Evolutionary conservation across 2,888 invertebrate species (phyloP), one percentile per base, ranked within the genome.

Genomic region (Microctonus aethiopoides): DNA sequence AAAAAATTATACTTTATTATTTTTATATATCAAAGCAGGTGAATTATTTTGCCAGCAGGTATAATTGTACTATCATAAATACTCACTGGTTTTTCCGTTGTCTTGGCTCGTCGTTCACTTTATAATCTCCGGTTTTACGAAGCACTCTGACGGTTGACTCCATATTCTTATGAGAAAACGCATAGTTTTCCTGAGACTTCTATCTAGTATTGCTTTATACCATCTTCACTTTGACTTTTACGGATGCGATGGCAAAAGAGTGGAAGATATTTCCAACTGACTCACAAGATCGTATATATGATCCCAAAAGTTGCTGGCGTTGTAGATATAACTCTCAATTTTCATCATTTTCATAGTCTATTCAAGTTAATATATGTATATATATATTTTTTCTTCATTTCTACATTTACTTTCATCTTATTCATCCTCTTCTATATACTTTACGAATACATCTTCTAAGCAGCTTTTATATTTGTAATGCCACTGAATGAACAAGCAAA

Each of bases 51-150:
- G 16, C 20, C n/a, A 4, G 16, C 20, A 16, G 16, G 16, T 20
- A 46, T n/a, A n/a, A 46, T 46, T 46, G 16, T 16, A 5, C 24
- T 11, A 7, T 7, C 13, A 24, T 6, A 29, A 56, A 56, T 26
- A 56, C 26, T 9, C n/a, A 56, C 13, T 22, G 26, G 26, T 56
- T 56, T 26, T 13, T 2, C 10, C 4, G 13, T 56, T 56, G 56
- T 29, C n/a, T n/a, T n/a, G n/a, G n/a, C 26, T 24, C 69, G 36
- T 70, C 70, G 72, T 68, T 72, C 73, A 67, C 68, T 75, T 73
- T 75, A 75, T 75, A 75, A 75, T 75, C 72, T 75, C 73, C 75
- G 73, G 73, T 67, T 69, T 70, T 70, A 67, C 57, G 67, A 68
- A 60, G 4, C 70, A 67, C 72, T 66, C 29, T 70, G 64, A 16